A percentile compares a stretch with the other conserved stretches of the same genome.
Conservation (phyloP, 2,888 invertebrate species). For the Micoletzkya japonica region DNA sequence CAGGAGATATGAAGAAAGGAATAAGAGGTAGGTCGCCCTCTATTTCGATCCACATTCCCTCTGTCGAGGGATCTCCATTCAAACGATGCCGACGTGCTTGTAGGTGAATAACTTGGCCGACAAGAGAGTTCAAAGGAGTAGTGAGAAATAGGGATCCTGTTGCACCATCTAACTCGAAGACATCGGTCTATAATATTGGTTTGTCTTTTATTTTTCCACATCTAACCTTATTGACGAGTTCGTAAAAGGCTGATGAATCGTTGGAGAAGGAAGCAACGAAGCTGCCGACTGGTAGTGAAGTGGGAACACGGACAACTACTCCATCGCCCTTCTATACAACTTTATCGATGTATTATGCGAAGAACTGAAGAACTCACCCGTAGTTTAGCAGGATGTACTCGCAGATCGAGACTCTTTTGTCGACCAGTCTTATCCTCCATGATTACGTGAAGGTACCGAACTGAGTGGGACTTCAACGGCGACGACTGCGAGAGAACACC, state of each 20-base stretch:
- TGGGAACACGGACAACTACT: conserved; percentile 16
- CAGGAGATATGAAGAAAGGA: neutral
- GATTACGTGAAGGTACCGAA: conserved; percentile 17
- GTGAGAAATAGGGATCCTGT: conserved; percentile 83
- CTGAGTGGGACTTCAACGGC: conserved; percentile 12
- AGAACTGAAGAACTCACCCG: neutral
- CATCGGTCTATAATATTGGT: conserved; percentile 24
- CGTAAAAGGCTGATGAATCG: conserved; percentile 20
- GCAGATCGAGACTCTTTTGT: conserved; percentile 15
- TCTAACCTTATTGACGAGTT: conserved; percentile 19
- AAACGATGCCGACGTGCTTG: neutral
- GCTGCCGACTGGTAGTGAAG: conserved; percentile 12
- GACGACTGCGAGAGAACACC: conserved; percentile 34
- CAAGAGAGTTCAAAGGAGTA: conserved; percentile 71
- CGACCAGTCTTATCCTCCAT: conserved; percentile 22
- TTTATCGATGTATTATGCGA: neutral
- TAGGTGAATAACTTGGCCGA: no score
- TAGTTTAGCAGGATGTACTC: conserved; percentile 21
- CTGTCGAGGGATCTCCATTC: neutral
- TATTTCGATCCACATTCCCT: neutral
- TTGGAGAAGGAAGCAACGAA: conserved; percentile 7
- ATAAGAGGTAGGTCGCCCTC: conserved; percentile 23
- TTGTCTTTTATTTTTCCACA: neutral
- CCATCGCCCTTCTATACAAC: conserved; percentile 2
- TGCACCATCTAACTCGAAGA: conserved; percentile 81